Evolutionary conservation across 2,113 vertebrate species (phyloP).

Genomic region (Turnix velox): DNA sequence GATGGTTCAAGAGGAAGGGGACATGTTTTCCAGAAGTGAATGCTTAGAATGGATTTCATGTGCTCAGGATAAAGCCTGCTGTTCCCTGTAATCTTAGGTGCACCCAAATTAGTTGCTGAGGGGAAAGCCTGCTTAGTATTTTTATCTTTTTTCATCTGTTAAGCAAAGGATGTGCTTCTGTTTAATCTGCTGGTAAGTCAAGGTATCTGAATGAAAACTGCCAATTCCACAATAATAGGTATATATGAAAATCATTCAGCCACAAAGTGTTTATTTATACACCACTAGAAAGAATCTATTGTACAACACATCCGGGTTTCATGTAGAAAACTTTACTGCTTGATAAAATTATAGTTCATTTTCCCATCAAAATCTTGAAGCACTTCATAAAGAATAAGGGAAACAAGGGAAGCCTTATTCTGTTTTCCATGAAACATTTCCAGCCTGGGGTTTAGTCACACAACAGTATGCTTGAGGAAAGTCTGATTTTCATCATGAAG

Average conservation of each 20-base stretch:
- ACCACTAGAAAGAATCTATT: slow-evolving; percentile 20
- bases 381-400: slow-evolving; percentile 27
- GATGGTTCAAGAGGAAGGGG: neutral
- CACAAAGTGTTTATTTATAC: slow-evolving; percentile 29
- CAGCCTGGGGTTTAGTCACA: slow-evolving; percentile 13
- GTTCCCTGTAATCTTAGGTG: neutral
- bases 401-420: slow-evolving; percentile 60
- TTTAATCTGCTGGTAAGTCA: neutral
- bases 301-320: neutral
- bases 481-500: neutral
- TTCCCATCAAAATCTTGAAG: slow-evolving; percentile 48
- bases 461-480: slow-evolving; percentile 15
- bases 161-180: neutral
- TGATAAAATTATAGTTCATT: slow-evolving; percentile 44
- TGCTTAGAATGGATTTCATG: neutral
- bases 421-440: neutral
- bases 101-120: neutral
- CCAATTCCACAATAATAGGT: neutral
- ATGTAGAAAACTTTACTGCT: neutral
- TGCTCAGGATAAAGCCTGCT: neutral
- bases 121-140: neutral
- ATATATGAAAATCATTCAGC: neutral
- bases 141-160: neutral
- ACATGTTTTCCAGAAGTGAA: neutral
- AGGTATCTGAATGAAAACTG: neutral